Percentiles rank a stretch among this genome's conserved stretches.
Evolutionary conservation across 2,888 invertebrate species (phyloP).

Genomic region (Rosalia funebris): DNA sequence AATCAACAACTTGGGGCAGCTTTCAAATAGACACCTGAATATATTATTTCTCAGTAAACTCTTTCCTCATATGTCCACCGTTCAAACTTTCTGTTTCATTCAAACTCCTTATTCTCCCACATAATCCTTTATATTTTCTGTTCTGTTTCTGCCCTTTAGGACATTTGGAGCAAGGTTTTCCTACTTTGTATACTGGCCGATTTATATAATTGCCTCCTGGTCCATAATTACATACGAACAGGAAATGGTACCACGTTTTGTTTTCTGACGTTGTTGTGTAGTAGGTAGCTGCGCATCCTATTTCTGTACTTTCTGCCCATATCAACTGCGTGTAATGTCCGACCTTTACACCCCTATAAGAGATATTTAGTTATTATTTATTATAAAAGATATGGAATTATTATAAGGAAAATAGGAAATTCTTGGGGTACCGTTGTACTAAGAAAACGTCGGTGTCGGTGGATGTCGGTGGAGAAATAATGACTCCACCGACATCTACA

Average conservation of each 20-base stretch:
- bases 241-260: conserved; percentile 52
- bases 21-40: too few relatives aligned
- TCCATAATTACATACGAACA: conserved; percentile 61
- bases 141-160: conserved; percentile 41
- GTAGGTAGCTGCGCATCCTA: conserved; percentile 58
- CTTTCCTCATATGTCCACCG: too few relatives aligned
- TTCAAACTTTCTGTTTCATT: conserved; percentile 23
- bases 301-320: conserved; percentile 57
- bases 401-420: too few relatives aligned
- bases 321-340: conserved; percentile 62
- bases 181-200: conserved; percentile 56
- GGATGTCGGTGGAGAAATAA: too few relatives aligned
- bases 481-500: too few relatives aligned
- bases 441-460: too few relatives aligned
- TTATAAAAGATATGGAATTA: too few relatives aligned
- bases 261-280: conserved; percentile 46
- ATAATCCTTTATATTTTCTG: conserved; percentile 51
- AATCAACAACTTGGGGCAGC: too few relatives aligned
- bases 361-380: too few relatives aligned
- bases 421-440: too few relatives aligned
- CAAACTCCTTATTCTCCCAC: conserved; percentile 41
- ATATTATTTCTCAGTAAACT: too few relatives aligned
- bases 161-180: conserved; percentile 54
- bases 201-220: conserved; percentile 60
- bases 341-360: conserved; percentile 49